Evolutionary conservation across 2,113 vertebrate species (phyloP).

Genomic region (rat (Rattus norvegicus)): GRCr8 NC_086036.1:62101501-62102000

Average conservation of each 20-base stretch:
- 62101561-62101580: not conserved
- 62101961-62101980: too few relatives aligned
- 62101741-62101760: not conserved
- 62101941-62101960: not conserved
- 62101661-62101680: conserved; percentile 37
- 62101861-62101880: not conserved
- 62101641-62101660: not conserved
- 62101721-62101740: not conserved
- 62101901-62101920: not conserved
- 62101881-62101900: not conserved
- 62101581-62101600: not conserved
- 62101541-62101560: not conserved
- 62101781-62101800: not conserved
- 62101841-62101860: not conserved
- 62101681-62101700: not conserved
- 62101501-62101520: not conserved
- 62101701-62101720: not conserved
- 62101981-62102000: too few relatives aligned
- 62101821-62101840: not conserved
- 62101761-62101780: not conserved
- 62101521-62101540: not conserved
- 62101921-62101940: not conserved
- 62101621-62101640: not conserved
- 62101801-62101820: not conserved
- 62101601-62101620: not conserved